Evolutionary conservation across 2,888 invertebrate species (phyloP), one percentile per base, ranked within the genome.

Genomic region (Holacanthella duospinosa): DNA sequence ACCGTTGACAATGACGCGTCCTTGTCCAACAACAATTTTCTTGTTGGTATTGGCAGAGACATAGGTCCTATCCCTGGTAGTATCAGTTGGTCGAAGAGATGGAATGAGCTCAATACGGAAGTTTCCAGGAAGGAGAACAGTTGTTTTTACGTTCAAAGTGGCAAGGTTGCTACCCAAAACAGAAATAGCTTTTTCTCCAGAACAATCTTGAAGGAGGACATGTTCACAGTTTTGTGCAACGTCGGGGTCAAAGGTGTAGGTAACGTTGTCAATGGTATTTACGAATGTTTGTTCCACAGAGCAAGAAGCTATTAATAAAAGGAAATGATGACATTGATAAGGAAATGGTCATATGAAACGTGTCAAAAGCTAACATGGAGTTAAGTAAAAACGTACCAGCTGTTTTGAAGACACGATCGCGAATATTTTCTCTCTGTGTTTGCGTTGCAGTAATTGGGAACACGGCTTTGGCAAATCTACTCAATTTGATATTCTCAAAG

Each of bases 251-350:
- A 84, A 78, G 16, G 82, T 78, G 75, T 83, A 86, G 36, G 80
- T 79, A 53, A 80, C 81, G 74, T 83, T 82, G 77, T 86, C 86
- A 77, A 87, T 87, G 1, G 87, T 86, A 68, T 77, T 80, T 58
- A 82, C 79, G 60, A 77, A 77, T 59, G 77, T 79, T 36, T 80
- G 78, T 68, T 86, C 86, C 53, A 87, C 75, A 2, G 82, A 78
- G 74, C 87, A 88, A 21, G 48, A 43, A 25, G 59, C 43, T 59
- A 6, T 24, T n/a, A n/a, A n/a, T n/a, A n/a, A 28, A 55, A 55
- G n/a, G 9, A 55, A 55, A 55, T n/a, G n/a, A 55, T 6, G 24
- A 55, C 16, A 53, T 21, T 53, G 6, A 53, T 53, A n/a, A n/a
- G n/a, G n/a, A n/a, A n/a, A n/a, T n/a, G n/a, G n/a, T n/a, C n/a